Percentiles rank a stretch among this genome's conserved stretches.
These are phyloP conservation scores for Trichosurus vulpecula DNA, from an alignment of 2,797 vertebrate species.

Conservation along the genomic window DNA sequence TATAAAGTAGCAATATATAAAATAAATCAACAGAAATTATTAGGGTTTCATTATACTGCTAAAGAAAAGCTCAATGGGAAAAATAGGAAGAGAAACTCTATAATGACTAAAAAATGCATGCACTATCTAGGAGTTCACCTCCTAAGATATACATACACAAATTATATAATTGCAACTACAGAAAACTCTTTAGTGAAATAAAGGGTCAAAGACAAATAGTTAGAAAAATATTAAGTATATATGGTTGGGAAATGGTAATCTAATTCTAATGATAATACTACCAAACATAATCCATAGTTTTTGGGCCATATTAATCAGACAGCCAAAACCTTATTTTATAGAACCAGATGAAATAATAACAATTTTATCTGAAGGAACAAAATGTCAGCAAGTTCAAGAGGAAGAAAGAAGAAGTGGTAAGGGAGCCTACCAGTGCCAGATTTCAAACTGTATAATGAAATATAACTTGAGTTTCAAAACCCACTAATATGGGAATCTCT, in stretches of 20 bases:
- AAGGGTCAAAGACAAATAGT: not conserved
- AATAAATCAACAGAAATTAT: too few relatives aligned
- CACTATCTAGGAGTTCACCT: too few relatives aligned
- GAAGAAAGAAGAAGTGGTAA: not conserved
- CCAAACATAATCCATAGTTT: not conserved
- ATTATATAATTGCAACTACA: not conserved
- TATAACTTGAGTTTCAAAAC: not conserved
- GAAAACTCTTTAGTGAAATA: not conserved
- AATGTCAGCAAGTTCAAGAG: not conserved
- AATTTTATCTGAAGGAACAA: not conserved
- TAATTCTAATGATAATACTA: not conserved
- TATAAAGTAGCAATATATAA: not conserved
- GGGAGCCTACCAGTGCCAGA: not conserved
- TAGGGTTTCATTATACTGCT: not conserved
- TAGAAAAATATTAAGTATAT: not conserved
- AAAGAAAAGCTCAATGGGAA: not conserved
- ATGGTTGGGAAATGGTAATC: not conserved
- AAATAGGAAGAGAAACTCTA: not conserved
- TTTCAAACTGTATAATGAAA: not conserved
- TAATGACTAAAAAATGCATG: not conserved
- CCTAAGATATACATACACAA: not conserved
- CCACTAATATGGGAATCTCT: not conserved
- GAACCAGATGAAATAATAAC: not conserved
- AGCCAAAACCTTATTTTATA: not conserved
- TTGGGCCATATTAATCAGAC: not conserved